Evolutionary conservation across 2,888 invertebrate species (phyloP).

Genomic region (Rhogogaster chlorosoma): DNA sequence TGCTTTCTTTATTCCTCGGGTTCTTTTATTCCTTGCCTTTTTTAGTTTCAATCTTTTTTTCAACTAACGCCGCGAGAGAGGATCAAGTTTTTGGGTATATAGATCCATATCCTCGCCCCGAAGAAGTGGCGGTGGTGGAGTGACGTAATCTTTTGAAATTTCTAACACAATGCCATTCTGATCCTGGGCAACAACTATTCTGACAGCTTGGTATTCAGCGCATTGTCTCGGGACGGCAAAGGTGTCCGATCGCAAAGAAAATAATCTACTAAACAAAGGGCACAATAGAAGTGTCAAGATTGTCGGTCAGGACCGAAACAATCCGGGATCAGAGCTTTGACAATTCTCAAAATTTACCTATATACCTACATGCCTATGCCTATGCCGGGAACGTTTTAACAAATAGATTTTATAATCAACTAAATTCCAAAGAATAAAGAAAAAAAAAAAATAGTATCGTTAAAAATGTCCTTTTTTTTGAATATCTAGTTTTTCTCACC

Average conservation of each 20-base stretch:
- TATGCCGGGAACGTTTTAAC: neutral
- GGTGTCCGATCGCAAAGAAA: slow-evolving; percentile 66
- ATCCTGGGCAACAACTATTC: slow-evolving; percentile 38
- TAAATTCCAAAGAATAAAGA: neutral
- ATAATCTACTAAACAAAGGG: slow-evolving; percentile 67
- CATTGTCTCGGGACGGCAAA: slow-evolving; percentile 63
- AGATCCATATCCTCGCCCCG: slow-evolving; percentile 6
- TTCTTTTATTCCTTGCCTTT: neutral
- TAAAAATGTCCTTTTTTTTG: too few species aligned
- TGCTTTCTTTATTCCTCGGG: neutral
- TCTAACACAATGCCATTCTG: slow-evolving; percentile 36
- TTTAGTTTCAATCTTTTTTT: neutral
- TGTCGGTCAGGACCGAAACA: slow-evolving; percentile 52
- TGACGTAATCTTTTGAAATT: slow-evolving; percentile 44
- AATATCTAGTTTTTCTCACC: neutral
- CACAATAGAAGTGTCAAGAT: slow-evolving; percentile 63
- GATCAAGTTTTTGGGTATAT: slow-evolving; percentile 34
- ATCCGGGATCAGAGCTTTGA: slow-evolving; percentile 39
- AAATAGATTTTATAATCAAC: neutral
- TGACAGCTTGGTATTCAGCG: slow-evolving; percentile 42
- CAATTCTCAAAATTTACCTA: slow-evolving; percentile 19
- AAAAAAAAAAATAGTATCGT: too few species aligned
- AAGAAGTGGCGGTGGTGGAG: slow-evolving; percentile 4
- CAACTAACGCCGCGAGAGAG: neutral
- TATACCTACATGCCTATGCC: neutral